Conservation (phyloP, 1,140 invertebrate genomes). For the Pachyrhynchus sulphureomaculatus region DNA sequence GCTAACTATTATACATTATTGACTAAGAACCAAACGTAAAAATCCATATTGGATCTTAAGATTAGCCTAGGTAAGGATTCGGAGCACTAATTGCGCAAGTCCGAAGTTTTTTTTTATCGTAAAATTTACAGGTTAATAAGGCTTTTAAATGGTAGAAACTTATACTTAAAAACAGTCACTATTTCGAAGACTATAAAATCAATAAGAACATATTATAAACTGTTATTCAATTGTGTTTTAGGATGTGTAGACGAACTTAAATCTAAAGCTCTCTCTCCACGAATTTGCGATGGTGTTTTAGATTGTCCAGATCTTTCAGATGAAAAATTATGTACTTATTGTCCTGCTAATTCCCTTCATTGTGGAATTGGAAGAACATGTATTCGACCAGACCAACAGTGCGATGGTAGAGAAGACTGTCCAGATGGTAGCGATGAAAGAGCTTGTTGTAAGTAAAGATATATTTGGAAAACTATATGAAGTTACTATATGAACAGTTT, state of each 20-base stretch:
- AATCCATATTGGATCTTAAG: too few relatives aligned
- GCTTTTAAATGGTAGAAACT: too few relatives aligned
- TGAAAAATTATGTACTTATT: conserved; percentile 76
- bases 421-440: conserved; percentile 83
- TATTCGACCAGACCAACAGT: conserved; percentile 68
- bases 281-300: conserved; percentile 82
- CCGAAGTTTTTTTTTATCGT: too few relatives aligned
- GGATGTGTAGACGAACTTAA: conserved; percentile 73
- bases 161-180: too few relatives aligned
- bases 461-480: neutral
- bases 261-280: conserved; percentile 67
- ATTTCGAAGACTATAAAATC: neutral
- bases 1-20: too few relatives aligned
- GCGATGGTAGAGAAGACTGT: conserved; percentile 81
- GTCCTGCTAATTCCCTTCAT: conserved; percentile 67
- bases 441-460: conserved; percentile 71
- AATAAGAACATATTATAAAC: neutral
- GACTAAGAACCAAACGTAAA: too few relatives aligned
- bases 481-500: neutral
- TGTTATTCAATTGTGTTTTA: conserved; percentile 39
- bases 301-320: conserved; percentile 84
- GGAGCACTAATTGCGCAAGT: too few relatives aligned
- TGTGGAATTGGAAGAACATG: conserved; percentile 77
- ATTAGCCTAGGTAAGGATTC: too few relatives aligned
- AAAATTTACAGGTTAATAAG: too few relatives aligned